Evolutionary conservation across 2,797 vertebrate genomes (phyloP), one percentile per base, ranked within the genome.

Genomic region (Setipinna tenuifilis): DNA sequence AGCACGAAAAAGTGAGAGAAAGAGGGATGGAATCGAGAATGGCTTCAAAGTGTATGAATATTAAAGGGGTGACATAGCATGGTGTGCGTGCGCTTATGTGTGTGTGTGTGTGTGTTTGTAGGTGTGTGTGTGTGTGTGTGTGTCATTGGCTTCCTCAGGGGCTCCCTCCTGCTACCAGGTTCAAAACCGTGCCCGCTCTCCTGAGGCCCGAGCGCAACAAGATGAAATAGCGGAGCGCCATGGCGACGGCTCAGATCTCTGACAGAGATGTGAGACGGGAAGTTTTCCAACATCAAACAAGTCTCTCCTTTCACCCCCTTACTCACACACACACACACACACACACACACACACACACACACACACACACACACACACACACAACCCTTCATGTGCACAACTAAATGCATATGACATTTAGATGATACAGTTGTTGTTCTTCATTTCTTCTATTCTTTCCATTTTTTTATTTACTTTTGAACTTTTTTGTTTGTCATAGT

Each of bases 11-110:
- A 65, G 65, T 28, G 28, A 35, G 68, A 75, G 68, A 35, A 31
- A 19, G n/a, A 25, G 12, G 82, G 80, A 85, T 46, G n/a, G 89
- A 93, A 92, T 95, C 92, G 92, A 95, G 94, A 94, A 95, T 91
- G 91, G 91, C 93, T 93, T 95, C 93, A 95, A 94, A 94, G 92
- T 90, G 90, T 92, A 95, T 95, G 94, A 95, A 95, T 95, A 95
- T 95, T 94, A 95, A 96, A 94, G 84, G 78, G 85, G 84, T 25
- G 6, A 35, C 25, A 11, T 71, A 28, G 11, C 12, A n/a, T n/a
- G 4, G 21, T 84, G 87, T 93, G 89, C 31, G 14, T 71, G 28
- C 31, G 65, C 31, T 12, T 68, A 2, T 68, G 59, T 23, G 59
- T 23, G n/a, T 10, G 6, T 1, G 6, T 10, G 61, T 14, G 62